phyloP scores from a whole-genome alignment of 2,113 vertebrate species.

The Elephantulus edwardii region DNA sequence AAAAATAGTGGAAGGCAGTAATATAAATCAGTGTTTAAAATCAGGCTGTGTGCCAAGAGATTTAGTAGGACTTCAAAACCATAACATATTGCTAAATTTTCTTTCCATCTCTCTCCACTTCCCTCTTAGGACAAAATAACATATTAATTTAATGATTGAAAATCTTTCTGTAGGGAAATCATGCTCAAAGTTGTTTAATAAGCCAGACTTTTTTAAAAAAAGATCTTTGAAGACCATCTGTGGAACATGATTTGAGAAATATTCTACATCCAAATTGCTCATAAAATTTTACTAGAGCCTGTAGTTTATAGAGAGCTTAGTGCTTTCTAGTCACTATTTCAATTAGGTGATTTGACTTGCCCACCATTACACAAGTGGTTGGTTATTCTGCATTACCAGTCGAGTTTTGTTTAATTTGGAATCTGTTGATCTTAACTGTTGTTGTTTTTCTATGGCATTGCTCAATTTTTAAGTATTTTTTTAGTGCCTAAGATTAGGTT shows the following conservation, averaged over 20 bases:
- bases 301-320: background rate
- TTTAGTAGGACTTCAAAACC: background rate
- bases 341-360: background rate
- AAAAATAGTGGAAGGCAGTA: background rate
- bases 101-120: background rate
- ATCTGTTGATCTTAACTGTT: background rate
- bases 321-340: background rate
- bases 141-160: background rate
- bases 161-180: background rate
- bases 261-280: background rate
- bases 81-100: background rate
- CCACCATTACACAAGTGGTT: background rate
- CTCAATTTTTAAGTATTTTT: constrained; percentile 2
- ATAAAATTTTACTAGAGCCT: constrained; percentile 16
- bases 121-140: background rate
- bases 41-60: background rate
- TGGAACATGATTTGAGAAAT: constrained; percentile 29
- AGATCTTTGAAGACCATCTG: background rate
- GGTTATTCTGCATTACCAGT: background rate
- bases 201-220: background rate
- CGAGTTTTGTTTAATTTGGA: background rate
- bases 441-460: background rate
- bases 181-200: background rate
- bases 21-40: constrained; percentile 2
- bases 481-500: constrained; percentile 12